Percentiles rank a stretch among this genome's conserved stretches.
Conservation (phyloP, 2,113 vertebrate species). For the Heterotis niloticus region DNA sequence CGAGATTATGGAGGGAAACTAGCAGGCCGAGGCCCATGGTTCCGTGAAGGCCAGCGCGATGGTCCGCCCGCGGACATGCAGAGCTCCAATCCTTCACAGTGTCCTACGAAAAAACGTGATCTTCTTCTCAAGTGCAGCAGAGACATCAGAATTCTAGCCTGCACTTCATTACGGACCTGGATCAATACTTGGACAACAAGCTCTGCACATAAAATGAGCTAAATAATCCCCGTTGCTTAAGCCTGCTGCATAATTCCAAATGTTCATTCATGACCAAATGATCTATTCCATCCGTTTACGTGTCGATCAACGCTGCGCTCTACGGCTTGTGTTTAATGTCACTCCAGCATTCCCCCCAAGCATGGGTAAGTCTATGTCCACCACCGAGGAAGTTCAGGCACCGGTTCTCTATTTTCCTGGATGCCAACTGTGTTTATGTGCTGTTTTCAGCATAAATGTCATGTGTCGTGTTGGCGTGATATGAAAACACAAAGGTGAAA, state of each 20-base stretch:
- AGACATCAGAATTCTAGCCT: conserved; percentile 25
- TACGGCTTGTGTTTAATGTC: not conserved
- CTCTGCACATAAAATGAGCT: conserved; percentile 28
- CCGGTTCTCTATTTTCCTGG: not conserved
- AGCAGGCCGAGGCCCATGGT: no score
- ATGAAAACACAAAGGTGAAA: not conserved
- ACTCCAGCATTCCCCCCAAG: not conserved
- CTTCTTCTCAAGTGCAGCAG: conserved; percentile 7
- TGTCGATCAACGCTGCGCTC: not conserved
- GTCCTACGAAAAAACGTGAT: conserved; percentile 12
- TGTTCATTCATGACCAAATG: not conserved
- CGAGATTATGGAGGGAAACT: no score
- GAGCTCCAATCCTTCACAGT: not conserved
- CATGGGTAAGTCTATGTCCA: not conserved
- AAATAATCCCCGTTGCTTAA: not conserved
- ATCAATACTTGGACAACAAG: conserved; percentile 26
- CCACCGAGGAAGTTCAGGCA: not conserved
- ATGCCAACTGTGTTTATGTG: not conserved
- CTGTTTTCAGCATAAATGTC: not conserved
- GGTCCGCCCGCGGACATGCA: not conserved
- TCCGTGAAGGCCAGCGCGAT: no score
- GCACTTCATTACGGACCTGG: conserved; percentile 26
- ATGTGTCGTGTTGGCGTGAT: not conserved
- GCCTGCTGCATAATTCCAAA: not conserved
- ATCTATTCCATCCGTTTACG: not conserved